Conservation (phyloP, 1,140 invertebrate genomes). For the Brachionus manjavacas region DNA sequence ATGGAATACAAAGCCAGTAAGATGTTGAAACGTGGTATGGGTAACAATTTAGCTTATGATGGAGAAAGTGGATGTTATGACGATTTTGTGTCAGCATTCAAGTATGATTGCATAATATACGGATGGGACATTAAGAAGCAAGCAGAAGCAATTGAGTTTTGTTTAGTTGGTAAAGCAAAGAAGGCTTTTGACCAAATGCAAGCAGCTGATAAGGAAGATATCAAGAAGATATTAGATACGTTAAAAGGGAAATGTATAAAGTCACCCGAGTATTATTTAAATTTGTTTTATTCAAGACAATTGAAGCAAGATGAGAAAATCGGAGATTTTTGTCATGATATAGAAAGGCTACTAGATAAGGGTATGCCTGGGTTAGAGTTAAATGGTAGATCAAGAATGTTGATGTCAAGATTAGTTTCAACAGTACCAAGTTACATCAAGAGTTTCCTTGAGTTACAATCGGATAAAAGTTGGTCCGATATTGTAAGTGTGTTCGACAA, state of each 20-base stretch:
- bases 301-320: background rate
- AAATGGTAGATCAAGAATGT: background rate
- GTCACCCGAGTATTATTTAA: background rate
- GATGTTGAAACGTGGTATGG: background rate
- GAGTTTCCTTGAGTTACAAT: background rate
- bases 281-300: background rate
- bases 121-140: background rate
- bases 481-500: background rate
- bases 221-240: background rate
- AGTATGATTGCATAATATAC: background rate
- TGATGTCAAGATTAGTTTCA: background rate
- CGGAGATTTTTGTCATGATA: background rate
- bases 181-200: background rate
- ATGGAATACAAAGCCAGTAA: background rate
- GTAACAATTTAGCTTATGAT: background rate
- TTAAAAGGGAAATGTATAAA: background rate
- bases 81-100: background rate
- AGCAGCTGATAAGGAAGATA: background rate
- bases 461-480: background rate
- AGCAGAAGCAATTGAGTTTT: background rate
- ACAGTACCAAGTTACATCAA: background rate
- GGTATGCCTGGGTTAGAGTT: background rate
- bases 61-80: background rate
- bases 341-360: background rate
- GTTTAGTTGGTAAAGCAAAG: background rate